Evolutionary conservation across 2,888 invertebrate genomes (phyloP).

Genomic region (Heliconius hortense): DNA sequence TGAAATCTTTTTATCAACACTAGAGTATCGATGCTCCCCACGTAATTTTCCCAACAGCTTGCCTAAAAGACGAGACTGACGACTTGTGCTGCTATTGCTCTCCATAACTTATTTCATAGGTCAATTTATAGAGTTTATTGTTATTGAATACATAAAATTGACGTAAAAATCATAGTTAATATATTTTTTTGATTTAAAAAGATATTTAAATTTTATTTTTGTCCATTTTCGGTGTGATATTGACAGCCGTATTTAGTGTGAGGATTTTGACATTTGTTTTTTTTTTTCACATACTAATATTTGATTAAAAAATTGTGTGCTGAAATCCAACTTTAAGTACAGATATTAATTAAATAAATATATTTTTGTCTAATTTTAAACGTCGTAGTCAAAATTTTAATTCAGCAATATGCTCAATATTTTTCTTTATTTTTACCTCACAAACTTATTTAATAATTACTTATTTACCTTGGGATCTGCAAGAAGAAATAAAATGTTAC

Average conservation of each 20-base stretch:
- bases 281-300: not conserved
- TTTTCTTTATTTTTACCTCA: no score
- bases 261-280: slow-evolving; percentile 6
- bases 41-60: slow-evolving; percentile 67
- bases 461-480: no score
- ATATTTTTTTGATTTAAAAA: slow-evolving; percentile 1
- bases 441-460: no score
- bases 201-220: slow-evolving; percentile 2
- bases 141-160: not conserved
- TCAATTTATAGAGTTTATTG: not conserved
- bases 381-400: not conserved
- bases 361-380: not conserved
- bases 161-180: not conserved
- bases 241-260: not conserved
- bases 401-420: not conserved
- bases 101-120: slow-evolving; percentile 53
- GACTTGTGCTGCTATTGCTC: slow-evolving; percentile 59
- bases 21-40: slow-evolving; percentile 60
- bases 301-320: not conserved
- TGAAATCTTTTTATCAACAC: slow-evolving; percentile 61
- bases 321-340: not conserved
- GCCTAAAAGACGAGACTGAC: slow-evolving; percentile 64
- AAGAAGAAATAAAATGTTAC: no score
- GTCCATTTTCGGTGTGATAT: slow-evolving; percentile 13
- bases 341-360: not conserved